These are phyloP conservation scores for Manduca sexta DNA, from an alignment of 1,140 invertebrate genomes.

Conservation along the genomic window DNA sequence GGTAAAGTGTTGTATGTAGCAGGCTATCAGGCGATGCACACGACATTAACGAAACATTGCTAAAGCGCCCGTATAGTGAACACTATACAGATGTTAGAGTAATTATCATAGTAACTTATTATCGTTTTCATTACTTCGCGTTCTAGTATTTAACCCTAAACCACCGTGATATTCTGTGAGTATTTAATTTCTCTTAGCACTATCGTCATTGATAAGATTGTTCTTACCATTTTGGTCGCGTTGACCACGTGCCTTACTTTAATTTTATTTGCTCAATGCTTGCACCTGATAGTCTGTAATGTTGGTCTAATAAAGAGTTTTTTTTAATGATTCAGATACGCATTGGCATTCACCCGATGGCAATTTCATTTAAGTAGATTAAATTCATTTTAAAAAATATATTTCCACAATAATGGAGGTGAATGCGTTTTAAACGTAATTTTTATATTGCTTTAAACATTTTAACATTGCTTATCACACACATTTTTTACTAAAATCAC, in stretches of 20 bases:
- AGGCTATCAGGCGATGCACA: constrained; percentile 40
- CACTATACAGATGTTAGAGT: background rate
- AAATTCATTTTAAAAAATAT: too few relatives aligned
- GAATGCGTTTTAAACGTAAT: background rate
- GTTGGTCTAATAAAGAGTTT: constrained; percentile 17
- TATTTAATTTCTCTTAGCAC: constrained; percentile 13
- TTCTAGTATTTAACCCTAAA: constrained; percentile 15
- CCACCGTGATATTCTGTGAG: constrained; percentile 19
- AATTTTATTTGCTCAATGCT: constrained; percentile 56
- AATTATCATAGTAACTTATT: background rate
- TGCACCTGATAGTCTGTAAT: constrained; percentile 48
- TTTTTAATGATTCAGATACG: background rate
- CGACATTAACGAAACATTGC: background rate
- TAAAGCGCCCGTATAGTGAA: background rate
- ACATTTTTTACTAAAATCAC: constrained; percentile 14
- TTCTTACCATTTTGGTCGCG: constrained; percentile 28
- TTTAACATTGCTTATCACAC: background rate
- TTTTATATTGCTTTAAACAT: background rate
- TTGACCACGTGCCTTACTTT: constrained; percentile 62
- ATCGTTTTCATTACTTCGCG: constrained; percentile 7
- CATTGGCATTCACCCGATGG: too few relatives aligned
- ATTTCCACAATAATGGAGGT: background rate
- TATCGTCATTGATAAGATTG: constrained; percentile 6
- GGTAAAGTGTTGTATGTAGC: constrained; percentile 35
- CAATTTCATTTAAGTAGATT: too few relatives aligned